Evolutionary conservation across 2,888 invertebrate species (phyloP).

Genomic region (Drosophila meridionalis): DNA sequence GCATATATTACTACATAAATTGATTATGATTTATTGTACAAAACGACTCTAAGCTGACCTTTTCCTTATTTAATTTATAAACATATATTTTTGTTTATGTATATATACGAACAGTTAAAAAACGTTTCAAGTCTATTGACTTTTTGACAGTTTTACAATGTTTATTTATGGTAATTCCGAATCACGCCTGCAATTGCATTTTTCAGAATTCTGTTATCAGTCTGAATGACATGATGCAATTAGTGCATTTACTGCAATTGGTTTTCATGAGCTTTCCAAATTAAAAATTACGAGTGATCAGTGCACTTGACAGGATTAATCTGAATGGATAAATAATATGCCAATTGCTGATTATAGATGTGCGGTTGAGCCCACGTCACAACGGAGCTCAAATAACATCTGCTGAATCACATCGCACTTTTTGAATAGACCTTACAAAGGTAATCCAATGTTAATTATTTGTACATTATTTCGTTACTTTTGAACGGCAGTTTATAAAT

Average conservation of each 20-base stretch:
- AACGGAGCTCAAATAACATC: neutral
- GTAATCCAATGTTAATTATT: neutral
- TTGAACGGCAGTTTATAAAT: neutral
- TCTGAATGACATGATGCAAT: neutral
- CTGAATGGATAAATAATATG: neutral
- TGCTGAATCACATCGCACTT: neutral
- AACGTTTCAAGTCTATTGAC: neutral
- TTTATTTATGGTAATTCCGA: neutral
- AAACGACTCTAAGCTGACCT: neutral
- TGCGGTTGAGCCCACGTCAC: neutral
- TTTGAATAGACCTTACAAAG: neutral
- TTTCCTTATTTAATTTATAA: neutral
- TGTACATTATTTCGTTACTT: neutral
- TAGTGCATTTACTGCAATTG: neutral
- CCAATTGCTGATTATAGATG: slow-evolving; percentile 15
- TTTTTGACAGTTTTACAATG: neutral
- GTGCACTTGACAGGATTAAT: slow-evolving; percentile 2
- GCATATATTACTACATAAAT: too few relatives aligned
- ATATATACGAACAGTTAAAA: neutral
- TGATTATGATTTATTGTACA: too few relatives aligned
- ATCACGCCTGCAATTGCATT: neutral
- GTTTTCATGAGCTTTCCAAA: neutral
- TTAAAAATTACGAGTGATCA: neutral
- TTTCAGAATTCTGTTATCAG: neutral
- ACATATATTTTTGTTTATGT: neutral